These are phyloP conservation scores for Himalopsyche tibetana DNA, from an alignment of 2,888 invertebrate genomes.

Conservation along the genomic window DNA sequence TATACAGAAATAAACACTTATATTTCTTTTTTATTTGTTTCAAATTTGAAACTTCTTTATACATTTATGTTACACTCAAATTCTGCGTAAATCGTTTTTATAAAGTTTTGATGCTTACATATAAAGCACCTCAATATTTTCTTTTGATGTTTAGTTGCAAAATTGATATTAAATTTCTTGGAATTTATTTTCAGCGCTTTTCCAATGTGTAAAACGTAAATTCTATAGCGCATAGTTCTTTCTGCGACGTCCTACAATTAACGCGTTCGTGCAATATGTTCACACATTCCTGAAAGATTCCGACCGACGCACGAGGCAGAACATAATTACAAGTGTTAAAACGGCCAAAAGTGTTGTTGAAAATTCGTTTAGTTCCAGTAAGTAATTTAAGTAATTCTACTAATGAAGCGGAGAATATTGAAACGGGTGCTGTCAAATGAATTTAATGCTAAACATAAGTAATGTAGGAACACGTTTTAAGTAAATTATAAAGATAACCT, in stretches of 20 bases:
- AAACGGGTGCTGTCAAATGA: slow-evolving; percentile 19
- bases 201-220: slow-evolving; percentile 12
- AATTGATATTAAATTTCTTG: slow-evolving; percentile 3
- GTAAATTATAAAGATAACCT: too few relatives aligned
- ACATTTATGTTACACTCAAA: too few relatives aligned
- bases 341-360: background rate
- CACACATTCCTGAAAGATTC: slow-evolving; percentile 31
- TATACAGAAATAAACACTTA: too few relatives aligned
- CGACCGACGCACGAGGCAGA: background rate
- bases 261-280: slow-evolving; percentile 23
- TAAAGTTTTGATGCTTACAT: too few relatives aligned
- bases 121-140: too few relatives aligned
- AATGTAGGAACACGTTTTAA: too few relatives aligned
- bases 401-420: slow-evolving; percentile 24
- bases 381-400: background rate
- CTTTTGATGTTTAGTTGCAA: background rate
- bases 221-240: slow-evolving; percentile 34
- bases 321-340: slow-evolving; percentile 27
- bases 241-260: slow-evolving; percentile 19
- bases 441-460: too few relatives aligned
- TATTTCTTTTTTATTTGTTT: too few relatives aligned
- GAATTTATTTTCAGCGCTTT: slow-evolving; percentile 13
- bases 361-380: slow-evolving; percentile 8
- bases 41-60: too few relatives aligned
- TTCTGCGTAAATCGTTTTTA: too few relatives aligned